Conservation (phyloP, 2,113 vertebrate species). For the Cheilinus undulatus region DNA sequence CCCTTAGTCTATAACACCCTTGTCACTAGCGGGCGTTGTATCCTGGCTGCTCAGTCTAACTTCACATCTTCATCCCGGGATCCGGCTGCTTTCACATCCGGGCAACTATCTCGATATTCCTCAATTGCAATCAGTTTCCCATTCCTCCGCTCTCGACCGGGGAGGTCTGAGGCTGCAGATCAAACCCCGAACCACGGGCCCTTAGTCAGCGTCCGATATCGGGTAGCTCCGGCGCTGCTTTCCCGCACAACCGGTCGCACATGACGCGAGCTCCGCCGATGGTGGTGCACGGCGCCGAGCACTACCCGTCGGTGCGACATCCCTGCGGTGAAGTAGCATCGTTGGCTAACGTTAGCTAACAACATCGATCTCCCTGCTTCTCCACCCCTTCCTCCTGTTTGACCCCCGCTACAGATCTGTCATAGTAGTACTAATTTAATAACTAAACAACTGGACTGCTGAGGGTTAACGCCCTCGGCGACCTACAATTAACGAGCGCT, state of each 20-base stretch:
- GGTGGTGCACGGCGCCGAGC: constrained; percentile 74
- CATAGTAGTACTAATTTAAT: constrained; percentile 53
- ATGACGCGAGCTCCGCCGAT: constrained; percentile 66
- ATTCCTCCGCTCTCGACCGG: constrained; percentile 68
- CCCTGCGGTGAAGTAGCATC: constrained; percentile 71
- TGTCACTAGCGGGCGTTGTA: constrained; percentile 60
- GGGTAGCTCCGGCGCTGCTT: constrained; percentile 42
- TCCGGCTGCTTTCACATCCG: constrained; percentile 74
- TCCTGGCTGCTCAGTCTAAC: background rate
- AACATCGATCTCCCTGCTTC: constrained; percentile 73
- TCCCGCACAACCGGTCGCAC: constrained; percentile 49
- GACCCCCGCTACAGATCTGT: constrained; percentile 50
- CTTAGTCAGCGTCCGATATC: constrained; percentile 33
- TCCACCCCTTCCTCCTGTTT: constrained; percentile 58
- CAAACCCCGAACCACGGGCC: constrained; percentile 50
- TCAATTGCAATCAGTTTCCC: constrained; percentile 68
- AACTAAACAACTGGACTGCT: constrained; percentile 47
- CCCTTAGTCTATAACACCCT: constrained; percentile 2
- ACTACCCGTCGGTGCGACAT: constrained; percentile 76
- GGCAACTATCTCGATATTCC: constrained; percentile 67
- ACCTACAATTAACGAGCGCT: constrained; percentile 10
- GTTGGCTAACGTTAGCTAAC: constrained; percentile 74
- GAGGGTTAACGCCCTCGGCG: constrained; percentile 22
- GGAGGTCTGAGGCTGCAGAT: constrained; percentile 69
- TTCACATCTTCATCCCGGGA: constrained; percentile 33